Evolutionary conservation across 2,888 invertebrate genomes (phyloP).

Genomic region (Malthinus seriepunctatus): DNA sequence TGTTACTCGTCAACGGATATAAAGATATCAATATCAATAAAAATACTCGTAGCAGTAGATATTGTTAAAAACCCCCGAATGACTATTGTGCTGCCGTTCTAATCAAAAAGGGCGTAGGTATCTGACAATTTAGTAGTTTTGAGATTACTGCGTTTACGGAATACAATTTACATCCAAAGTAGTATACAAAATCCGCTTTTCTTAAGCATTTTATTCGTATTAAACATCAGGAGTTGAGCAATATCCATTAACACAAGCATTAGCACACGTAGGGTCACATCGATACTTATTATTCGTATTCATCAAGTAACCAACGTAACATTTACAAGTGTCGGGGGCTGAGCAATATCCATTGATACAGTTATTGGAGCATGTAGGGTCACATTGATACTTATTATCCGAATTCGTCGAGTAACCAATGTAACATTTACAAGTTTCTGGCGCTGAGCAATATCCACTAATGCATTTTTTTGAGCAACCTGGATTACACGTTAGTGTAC

Average conservation of each 20-base stretch:
- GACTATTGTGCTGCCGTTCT: no score
- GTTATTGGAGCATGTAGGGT: slow-evolving; percentile 13
- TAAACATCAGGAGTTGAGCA: slow-evolving; percentile 61
- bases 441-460: slow-evolving; percentile 48
- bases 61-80: no score
- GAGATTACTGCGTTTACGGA: no score
- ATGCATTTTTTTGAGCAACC: slow-evolving; percentile 36
- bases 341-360: slow-evolving; percentile 22
- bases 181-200: no score
- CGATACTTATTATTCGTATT: slow-evolving; percentile 59
- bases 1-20: no score
- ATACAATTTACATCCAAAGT: no score
- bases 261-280: slow-evolving; percentile 64
- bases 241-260: slow-evolving; percentile 59
- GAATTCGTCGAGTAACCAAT: slow-evolving; percentile 4
- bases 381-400: slow-evolving; percentile 17
- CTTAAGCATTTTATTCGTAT: no score
- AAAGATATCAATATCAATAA: background rate
- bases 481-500: background rate
- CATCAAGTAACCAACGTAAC: slow-evolving; percentile 62
- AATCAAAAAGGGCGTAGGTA: no score
- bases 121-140: no score
- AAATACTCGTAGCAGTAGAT: background rate
- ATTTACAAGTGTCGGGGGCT: slow-evolving; percentile 58
- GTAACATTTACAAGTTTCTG: slow-evolving; percentile 42